Base-by-base conservation (phyloP, 2,888 invertebrate genomes). In the Horisme vitalbata region DNA sequence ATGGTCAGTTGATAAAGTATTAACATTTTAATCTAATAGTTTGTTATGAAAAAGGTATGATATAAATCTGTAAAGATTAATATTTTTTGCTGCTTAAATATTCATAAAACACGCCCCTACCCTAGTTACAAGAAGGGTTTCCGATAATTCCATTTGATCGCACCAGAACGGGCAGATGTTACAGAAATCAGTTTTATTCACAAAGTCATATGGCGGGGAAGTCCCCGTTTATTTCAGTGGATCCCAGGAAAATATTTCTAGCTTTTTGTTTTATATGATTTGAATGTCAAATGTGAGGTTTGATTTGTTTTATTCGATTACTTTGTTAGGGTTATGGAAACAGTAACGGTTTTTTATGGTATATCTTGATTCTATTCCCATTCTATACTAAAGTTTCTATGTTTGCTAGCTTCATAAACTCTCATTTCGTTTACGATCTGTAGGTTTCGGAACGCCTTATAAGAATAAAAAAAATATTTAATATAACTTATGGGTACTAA, bases 151-250 rank as follows among this genome's bases (percentile, higher is more conserved):
- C 9, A 28, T 36, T 12, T 36, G 18, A 34, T 20, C 20, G 15
- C 11, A 23, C 35, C 18, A n/a, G 23, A 24, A 8, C 31, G 15
- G 13, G 31, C 44, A 45, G 44, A 37, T 32, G 37, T 27, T 26
- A 21, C 31, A 21, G 24, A 37, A 27, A 32, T 24, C 39, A 13
- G 32, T 32, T 37, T 11, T 35, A 24, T 30, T 27, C 31, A 18
- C 12, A 20, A 30, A 10, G 9, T 20, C 23, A 12, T 11, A 10
- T 3, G 8, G 18, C 18, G 7, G n/a, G 23, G n/a, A n/a, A 23
- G 20, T 8, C 31, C 12, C 31, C 4, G 26, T 45, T 26, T 10
- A 31, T 32, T 37, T 21, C 10, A 24, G 24, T 9, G 6, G n/a
- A 24, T n/a, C n/a, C n/a, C n/a, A n/a, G n/a, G n/a, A n/a, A 18